Conservation (phyloP, 1,140 invertebrate genomes). For the Apis florea region DNA sequence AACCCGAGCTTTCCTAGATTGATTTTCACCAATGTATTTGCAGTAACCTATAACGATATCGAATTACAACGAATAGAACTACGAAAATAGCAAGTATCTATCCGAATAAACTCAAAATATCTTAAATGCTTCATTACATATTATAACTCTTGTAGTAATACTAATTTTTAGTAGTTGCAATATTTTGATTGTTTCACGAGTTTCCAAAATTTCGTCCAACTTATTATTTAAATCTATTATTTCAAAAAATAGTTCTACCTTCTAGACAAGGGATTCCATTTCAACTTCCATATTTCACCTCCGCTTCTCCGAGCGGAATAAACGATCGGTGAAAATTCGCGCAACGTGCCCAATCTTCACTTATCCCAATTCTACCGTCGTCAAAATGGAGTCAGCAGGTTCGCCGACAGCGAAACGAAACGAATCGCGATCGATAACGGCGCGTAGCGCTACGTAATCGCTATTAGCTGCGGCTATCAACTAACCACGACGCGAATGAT, state of each 20-base stretch:
- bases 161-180: too few species aligned
- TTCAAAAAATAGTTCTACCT: too few species aligned
- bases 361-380: neutral
- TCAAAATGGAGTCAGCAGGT: neutral
- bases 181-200: too few species aligned
- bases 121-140: too few species aligned
- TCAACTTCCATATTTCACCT: neutral
- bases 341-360: neutral
- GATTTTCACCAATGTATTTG: neutral
- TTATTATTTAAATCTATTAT: too few species aligned
- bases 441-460: conserved; percentile 9
- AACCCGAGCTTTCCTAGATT: neutral
- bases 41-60: neutral
- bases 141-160: too few species aligned
- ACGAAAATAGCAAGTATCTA: neutral
- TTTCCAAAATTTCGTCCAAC: too few species aligned
- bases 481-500: conserved; percentile 20
- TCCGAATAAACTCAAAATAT: neutral
- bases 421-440: conserved; percentile 15
- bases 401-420: conserved; percentile 1
- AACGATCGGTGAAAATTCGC: neutral
- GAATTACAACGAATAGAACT: neutral
- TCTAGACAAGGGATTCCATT: neutral
- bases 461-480: conserved; percentile 24
- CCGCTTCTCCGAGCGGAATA: neutral